These are phyloP conservation scores for Leptinotarsa undecemlineata DNA, from an alignment of 1,140 invertebrate genomes.

Conservation along the genomic window DNA sequence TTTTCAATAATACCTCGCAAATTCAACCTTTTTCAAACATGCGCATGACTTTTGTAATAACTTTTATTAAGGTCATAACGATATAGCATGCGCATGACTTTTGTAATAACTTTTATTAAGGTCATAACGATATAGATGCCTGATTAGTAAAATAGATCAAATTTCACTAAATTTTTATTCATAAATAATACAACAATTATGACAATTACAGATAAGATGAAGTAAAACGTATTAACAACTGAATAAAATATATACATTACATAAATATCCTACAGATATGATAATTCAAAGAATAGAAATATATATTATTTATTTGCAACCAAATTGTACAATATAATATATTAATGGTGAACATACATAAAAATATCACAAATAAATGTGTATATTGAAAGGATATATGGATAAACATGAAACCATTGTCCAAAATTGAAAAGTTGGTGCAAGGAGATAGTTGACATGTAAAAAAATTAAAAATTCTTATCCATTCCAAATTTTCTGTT, in stretches of 20 bases:
- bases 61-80: no score
- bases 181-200: slow-evolving; percentile 27
- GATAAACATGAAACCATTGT: neutral
- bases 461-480: no score
- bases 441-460: neutral
- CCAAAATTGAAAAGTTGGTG: neutral
- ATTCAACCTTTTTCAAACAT: no score
- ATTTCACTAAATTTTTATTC: slow-evolving; percentile 17
- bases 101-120: no score
- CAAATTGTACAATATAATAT: slow-evolving; percentile 30
- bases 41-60: no score
- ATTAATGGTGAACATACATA: slow-evolving; percentile 29
- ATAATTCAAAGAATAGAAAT: slow-evolving; percentile 19
- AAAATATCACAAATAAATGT: slow-evolving; percentile 32
- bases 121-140: no score
- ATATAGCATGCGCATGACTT: no score
- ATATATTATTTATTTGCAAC: slow-evolving; percentile 26
- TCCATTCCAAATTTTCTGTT: no score
- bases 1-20: no score
- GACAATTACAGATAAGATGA: slow-evolving; percentile 11
- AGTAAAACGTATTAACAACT: slow-evolving; percentile 25
- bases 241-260: slow-evolving; percentile 31
- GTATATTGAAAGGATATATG: slow-evolving; percentile 16
- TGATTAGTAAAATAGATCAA: no score
- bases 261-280: slow-evolving; percentile 23